phyloP scores from a whole-genome alignment of 2,113 vertebrate genomes.

The Blennius ocellaris region DNA sequence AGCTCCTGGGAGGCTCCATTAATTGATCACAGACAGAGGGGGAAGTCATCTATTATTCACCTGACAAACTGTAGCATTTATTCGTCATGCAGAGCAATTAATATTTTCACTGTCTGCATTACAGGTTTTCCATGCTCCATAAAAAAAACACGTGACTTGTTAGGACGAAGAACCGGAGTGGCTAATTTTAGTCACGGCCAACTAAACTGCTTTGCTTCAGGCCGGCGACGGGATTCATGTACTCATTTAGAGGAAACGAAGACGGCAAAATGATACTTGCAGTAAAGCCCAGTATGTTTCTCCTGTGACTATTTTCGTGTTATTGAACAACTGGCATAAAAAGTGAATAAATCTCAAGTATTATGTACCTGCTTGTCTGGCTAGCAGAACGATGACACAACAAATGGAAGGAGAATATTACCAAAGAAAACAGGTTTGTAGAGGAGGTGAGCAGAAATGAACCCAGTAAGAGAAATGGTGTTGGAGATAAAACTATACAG shows the following conservation, averaged over 20 bases:
- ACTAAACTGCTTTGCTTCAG: constrained; percentile 20
- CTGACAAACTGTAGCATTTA: constrained; percentile 38
- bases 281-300: neutral
- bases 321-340: constrained; percentile 9
- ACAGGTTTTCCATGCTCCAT: constrained; percentile 18
- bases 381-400: constrained; percentile 27
- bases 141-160: constrained; percentile 27
- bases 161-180: constrained; percentile 26
- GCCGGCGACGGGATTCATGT: neutral
- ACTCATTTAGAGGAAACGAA: constrained; percentile 2
- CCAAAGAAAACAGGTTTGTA: constrained; percentile 22
- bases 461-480: constrained; percentile 54
- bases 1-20: constrained; percentile 14
- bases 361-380: constrained; percentile 19
- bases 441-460: constrained; percentile 20
- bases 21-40: constrained; percentile 40
- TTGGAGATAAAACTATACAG: constrained; percentile 45
- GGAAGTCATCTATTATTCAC: constrained; percentile 45
- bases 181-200: constrained; percentile 35
- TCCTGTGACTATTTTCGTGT: constrained; percentile 15
- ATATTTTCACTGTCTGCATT: constrained; percentile 14
- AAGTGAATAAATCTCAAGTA: neutral
- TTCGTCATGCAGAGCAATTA: constrained; percentile 54
- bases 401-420: constrained; percentile 34
- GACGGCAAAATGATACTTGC: constrained; percentile 1